phyloP scores from a whole-genome alignment of 2,113 vertebrate genomes.

The Peromyscus polionotus region DNA sequence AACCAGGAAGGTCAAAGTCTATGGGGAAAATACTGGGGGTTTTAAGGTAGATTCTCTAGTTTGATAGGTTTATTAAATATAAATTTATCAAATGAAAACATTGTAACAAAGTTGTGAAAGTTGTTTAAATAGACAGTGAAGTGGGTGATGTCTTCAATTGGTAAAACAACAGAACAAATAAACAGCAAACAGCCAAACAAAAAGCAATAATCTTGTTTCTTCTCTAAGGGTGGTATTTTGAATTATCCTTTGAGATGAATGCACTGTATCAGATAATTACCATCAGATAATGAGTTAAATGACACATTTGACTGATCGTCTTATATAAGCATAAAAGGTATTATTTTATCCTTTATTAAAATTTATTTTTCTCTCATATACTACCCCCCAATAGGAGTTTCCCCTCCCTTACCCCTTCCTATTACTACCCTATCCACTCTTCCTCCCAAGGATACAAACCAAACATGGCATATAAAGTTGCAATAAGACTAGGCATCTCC shows the following conservation, averaged over 20 bases:
- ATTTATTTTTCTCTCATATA: no score
- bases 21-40: background rate
- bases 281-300: background rate
- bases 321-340: background rate
- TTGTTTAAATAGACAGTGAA: background rate
- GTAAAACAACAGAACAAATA: background rate
- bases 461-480: no score
- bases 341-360: background rate
- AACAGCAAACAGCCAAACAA: background rate
- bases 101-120: background rate
- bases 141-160: background rate
- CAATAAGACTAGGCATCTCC: no score
- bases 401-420: no score
- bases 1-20: background rate
- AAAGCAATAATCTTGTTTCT: background rate
- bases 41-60: background rate
- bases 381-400: no score
- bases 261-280: background rate
- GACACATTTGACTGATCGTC: background rate
- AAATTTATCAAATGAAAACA: background rate
- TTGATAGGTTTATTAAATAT: constrained; percentile 5
- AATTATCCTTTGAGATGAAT: constrained; percentile 14
- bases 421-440: no score
- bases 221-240: background rate
- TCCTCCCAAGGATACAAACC: no score